Conservation (phyloP, 2,113 vertebrate species). For the Triplophysa siluroides region DNA sequence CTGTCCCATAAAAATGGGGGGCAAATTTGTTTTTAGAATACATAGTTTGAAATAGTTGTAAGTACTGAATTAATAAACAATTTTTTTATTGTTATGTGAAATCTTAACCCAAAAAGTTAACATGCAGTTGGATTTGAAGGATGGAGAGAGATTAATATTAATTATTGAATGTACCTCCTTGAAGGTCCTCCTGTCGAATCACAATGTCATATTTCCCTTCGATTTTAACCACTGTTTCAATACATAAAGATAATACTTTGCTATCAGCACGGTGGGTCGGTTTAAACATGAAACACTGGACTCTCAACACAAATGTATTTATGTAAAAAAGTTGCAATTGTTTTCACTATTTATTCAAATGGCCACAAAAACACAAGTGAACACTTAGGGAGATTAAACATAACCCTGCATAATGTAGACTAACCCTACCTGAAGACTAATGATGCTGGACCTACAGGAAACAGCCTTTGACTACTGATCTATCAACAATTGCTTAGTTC, state of each 20-base stretch:
- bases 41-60: too few relatives aligned
- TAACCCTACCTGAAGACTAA: too few relatives aligned
- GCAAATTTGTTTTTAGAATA: not conserved
- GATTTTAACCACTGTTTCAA: slow-evolving; percentile 81
- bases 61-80: not conserved
- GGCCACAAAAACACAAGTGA: not conserved
- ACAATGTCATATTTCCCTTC: slow-evolving; percentile 82
- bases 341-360: too few relatives aligned
- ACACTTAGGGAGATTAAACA: not conserved
- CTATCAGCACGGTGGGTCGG: not conserved
- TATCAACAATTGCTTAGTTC: not conserved
- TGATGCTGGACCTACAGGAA: not conserved
- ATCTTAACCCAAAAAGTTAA: not conserved
- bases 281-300: not conserved
- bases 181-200: slow-evolving; percentile 84
- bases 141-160: slow-evolving; percentile 8
- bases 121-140: slow-evolving; percentile 4
- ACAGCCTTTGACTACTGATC: too few relatives aligned
- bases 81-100: not conserved
- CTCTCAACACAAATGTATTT: not conserved
- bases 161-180: slow-evolving; percentile 76
- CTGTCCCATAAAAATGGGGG: too few relatives aligned
- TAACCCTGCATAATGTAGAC: not conserved
- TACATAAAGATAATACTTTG: slow-evolving; percentile 60
- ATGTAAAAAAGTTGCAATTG: too few relatives aligned